A percentile compares a stretch with the other conserved stretches of the same genome.
Evolutionary conservation across 2,888 invertebrate species (phyloP).

Genomic region (Theodoxus fluviatilis): DNA sequence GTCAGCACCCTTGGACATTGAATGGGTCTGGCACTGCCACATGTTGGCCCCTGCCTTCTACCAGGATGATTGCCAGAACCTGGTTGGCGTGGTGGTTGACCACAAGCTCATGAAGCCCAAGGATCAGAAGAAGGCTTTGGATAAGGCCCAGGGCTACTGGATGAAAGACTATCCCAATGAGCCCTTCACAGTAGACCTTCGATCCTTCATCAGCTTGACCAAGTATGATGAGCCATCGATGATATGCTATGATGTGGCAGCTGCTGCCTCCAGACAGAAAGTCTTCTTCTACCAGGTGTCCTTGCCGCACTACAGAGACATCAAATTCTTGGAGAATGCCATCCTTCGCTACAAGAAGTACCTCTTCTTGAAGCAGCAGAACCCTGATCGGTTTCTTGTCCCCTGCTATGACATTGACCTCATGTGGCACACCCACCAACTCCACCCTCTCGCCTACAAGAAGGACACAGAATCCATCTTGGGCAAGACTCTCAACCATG

Average conservation of each 20-base stretch:
- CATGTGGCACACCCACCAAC: constrained; percentile 68
- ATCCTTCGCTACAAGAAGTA: constrained; percentile 65
- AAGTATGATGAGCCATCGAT: constrained; percentile 31
- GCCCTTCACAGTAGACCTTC: constrained; percentile 48
- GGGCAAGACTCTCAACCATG: constrained; percentile 66
- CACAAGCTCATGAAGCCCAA: constrained; percentile 62
- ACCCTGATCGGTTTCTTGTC: constrained; percentile 66
- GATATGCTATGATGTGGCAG: constrained; percentile 63
- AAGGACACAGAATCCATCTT: constrained; percentile 56
- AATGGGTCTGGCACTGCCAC: constrained; percentile 68
- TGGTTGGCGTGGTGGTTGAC: constrained; percentile 61
- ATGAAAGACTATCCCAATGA: constrained; percentile 52
- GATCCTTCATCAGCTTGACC: constrained; percentile 29
- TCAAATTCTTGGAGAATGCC: constrained; percentile 65
- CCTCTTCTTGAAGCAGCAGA: constrained; percentile 65
- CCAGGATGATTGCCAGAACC: constrained; percentile 50
- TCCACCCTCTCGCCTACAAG: constrained; percentile 60
- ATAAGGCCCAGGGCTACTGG: constrained; percentile 53
- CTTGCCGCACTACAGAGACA: constrained; percentile 67
- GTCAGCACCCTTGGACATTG: constrained; percentile 67
- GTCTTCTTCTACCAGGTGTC: constrained; percentile 68
- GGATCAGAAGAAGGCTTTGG: constrained; percentile 49
- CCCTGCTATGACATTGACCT: constrained; percentile 69
- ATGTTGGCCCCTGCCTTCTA: constrained; percentile 61
- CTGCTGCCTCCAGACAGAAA: constrained; percentile 65